Conservation (phyloP, 2,797 vertebrate species). For the Myotis planiceps region DNA sequence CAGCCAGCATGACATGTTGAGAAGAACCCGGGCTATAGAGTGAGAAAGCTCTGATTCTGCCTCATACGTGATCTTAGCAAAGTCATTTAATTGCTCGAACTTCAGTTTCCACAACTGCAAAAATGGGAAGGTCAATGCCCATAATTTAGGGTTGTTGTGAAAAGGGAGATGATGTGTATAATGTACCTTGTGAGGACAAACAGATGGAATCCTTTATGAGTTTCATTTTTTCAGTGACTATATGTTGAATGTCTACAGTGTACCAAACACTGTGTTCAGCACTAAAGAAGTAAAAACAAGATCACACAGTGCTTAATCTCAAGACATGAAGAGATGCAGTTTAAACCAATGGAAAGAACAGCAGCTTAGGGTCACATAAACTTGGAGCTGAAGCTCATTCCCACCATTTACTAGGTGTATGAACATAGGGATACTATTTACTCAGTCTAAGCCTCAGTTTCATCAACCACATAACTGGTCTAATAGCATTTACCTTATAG, state of each 20-base stretch:
- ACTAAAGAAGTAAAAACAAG: not conserved
- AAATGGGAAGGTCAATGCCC: not conserved
- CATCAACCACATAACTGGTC: not conserved
- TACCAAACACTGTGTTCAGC: not conserved
- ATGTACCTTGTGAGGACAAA: not conserved
- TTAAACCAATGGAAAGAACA: not conserved
- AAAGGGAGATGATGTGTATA: not conserved
- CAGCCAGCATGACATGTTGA: not conserved
- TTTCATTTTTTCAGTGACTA: not conserved
- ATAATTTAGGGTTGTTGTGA: not conserved
- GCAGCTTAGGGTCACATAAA: too few relatives aligned
- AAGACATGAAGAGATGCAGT: not conserved
- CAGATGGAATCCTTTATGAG: not conserved
- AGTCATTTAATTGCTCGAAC: not conserved
- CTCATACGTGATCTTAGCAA: not conserved
- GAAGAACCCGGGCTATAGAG: not conserved
- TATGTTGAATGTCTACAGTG: not conserved
- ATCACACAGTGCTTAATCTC: not conserved
- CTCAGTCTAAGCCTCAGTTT: not conserved
- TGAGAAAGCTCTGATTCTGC: not conserved
- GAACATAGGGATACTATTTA: not conserved
- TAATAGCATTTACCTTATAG: not conserved
- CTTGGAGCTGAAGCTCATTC: not conserved
- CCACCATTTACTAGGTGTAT: not conserved
- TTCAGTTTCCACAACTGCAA: not conserved